Conservation (phyloP, 2,797 vertebrate species). For the Ciconia nigra region DNA sequence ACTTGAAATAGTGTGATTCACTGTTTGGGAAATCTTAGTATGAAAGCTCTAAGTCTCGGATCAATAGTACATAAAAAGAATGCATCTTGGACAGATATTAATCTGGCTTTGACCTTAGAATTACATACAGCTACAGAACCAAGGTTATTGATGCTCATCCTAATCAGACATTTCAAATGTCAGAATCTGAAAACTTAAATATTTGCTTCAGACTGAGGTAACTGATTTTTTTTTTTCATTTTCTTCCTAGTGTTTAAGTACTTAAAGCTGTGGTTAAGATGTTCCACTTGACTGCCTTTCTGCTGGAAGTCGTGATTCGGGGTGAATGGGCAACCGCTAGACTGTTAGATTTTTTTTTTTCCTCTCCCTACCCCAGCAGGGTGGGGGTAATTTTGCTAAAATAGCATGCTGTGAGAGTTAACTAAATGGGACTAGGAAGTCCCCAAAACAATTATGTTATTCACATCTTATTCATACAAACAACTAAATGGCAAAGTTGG, state of each 20-base stretch:
- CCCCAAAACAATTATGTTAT: background rate
- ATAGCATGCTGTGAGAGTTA: background rate
- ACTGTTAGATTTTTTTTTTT: background rate
- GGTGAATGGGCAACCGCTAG: background rate
- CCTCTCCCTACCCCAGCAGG: background rate
- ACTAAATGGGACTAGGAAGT: background rate
- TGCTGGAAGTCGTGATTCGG: background rate
- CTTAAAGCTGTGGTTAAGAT: background rate
- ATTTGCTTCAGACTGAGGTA: background rate
- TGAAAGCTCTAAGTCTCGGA: background rate
- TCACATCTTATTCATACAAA: background rate
- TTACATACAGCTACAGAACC: background rate
- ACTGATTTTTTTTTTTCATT: fast-evolving
- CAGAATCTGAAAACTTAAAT: background rate
- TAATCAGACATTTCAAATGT: background rate
- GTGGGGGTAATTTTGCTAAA: background rate
- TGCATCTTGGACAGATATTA: background rate
- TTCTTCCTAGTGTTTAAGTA: background rate
- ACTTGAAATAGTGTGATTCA: background rate
- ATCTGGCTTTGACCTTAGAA: background rate
- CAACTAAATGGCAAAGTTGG: background rate
- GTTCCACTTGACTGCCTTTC: background rate
- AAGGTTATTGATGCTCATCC: background rate
- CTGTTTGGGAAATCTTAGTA: background rate
- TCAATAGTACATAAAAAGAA: background rate